A percentile compares a stretch with the other conserved stretches of the same genome.
Conservation (phyloP, 2,113 vertebrate genomes). For the Phoenicopterus ruber region DNA sequence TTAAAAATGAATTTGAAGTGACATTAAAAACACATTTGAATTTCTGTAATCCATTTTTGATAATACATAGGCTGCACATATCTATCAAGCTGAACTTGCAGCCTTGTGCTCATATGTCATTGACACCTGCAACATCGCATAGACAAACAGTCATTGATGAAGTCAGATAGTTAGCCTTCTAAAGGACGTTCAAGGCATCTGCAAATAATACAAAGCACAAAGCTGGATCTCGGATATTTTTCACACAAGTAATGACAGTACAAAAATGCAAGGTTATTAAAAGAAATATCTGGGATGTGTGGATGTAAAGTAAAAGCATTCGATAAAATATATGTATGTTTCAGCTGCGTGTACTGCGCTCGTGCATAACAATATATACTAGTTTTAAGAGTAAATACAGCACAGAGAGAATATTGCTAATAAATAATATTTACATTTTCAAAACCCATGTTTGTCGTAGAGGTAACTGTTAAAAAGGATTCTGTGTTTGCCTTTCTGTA, state of each 20-base stretch:
- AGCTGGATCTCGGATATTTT: neutral
- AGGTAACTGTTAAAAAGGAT: neutral
- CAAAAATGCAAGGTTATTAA: neutral
- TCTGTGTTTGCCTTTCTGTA: neutral
- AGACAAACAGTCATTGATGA: neutral
- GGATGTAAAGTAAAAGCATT: neutral
- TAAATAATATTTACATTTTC: neutral
- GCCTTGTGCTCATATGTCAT: neutral
- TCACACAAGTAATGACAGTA: neutral
- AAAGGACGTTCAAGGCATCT: neutral
- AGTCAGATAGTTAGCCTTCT: neutral
- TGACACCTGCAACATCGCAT: neutral
- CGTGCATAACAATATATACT: neutral
- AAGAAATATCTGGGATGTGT: neutral
- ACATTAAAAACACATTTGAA: conserved; percentile 49
- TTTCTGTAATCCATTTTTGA: conserved; percentile 46
- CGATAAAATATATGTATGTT: neutral
- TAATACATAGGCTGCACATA: neutral
- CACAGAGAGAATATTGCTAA: neutral
- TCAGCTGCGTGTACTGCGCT: neutral
- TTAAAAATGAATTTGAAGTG: conserved; percentile 34
- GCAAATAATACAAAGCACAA: neutral
- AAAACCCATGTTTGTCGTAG: neutral
- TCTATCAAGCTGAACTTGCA: conserved; percentile 1
- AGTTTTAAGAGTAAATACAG: neutral